Percentiles rank a stretch among this genome's conserved stretches.
phyloP scores from a whole-genome alignment of 2,888 invertebrate genomes.

The Ecliptopera silaceata region DNA sequence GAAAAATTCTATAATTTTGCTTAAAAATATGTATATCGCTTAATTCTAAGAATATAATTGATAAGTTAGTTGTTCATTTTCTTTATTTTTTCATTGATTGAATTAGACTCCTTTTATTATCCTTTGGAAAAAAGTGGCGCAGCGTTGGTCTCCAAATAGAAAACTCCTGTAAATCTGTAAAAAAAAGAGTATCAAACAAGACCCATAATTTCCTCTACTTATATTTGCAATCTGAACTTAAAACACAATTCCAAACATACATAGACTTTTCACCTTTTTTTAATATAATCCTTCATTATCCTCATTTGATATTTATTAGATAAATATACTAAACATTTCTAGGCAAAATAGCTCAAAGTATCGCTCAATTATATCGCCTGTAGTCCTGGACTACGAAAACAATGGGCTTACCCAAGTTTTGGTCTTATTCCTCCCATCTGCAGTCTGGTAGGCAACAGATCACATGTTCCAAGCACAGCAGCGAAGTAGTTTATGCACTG shows the following conservation, averaged over 20 bases:
- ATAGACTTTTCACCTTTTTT: too few relatives aligned
- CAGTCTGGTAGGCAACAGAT: conserved; percentile 48
- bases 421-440: conserved; percentile 62
- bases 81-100: not conserved
- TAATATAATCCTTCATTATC: too few relatives aligned
- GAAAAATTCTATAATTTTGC: conserved; percentile 69
- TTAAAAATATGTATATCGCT: conserved; percentile 55
- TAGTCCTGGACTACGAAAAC: too few relatives aligned
- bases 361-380: too few relatives aligned
- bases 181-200: conserved; percentile 21
- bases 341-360: too few relatives aligned
- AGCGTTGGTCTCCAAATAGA: conserved; percentile 56
- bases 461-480: conserved; percentile 52
- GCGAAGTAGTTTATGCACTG: conserved; percentile 58
- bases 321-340: too few relatives aligned
- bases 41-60: conserved; percentile 37
- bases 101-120: too few relatives aligned
- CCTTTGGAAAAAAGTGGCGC: conserved; percentile 56
- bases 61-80: not conserved
- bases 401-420: conserved; percentile 56
- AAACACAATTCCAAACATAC: too few relatives aligned
- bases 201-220: too few relatives aligned
- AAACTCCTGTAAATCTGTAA: conserved; percentile 58
- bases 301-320: too few relatives aligned
- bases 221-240: too few relatives aligned